Evolutionary conservation across 2,797 vertebrate genomes (phyloP).

Genomic region (Staurois parvus): DNA sequence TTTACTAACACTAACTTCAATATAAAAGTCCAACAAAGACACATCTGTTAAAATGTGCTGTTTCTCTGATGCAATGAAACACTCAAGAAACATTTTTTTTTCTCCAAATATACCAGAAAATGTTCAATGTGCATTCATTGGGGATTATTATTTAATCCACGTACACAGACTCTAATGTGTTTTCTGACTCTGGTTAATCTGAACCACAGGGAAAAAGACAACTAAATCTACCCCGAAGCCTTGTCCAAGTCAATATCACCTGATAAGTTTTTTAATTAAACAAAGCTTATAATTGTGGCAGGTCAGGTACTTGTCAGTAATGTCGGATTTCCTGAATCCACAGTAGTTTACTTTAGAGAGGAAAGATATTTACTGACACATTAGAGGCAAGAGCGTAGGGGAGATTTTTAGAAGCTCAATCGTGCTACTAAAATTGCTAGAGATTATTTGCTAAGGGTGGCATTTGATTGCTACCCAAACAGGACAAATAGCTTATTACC

Average conservation of each 20-base stretch:
- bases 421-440: not conserved
- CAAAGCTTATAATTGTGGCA: constrained; percentile 9
- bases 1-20: too few relatives aligned
- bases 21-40: too few relatives aligned
- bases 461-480: too few relatives aligned
- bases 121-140: too few relatives aligned
- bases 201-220: not conserved
- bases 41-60: too few relatives aligned
- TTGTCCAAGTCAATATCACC: not conserved
- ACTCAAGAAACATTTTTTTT: too few relatives aligned
- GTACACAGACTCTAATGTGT: not conserved
- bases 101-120: too few relatives aligned
- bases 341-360: not conserved
- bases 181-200: not conserved
- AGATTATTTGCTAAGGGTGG: not conserved
- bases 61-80: too few relatives aligned
- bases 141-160: not conserved
- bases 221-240: not conserved
- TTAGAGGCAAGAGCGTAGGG: not conserved
- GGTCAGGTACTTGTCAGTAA: not conserved
- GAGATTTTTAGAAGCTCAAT: not conserved
- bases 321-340: not conserved
- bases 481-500: too few relatives aligned
- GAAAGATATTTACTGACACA: not conserved
- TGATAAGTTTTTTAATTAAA: constrained; percentile 1